Base-by-base conservation (phyloP, 92 coral and sea anemone genomes). In the Actinostola sp. region DNA sequence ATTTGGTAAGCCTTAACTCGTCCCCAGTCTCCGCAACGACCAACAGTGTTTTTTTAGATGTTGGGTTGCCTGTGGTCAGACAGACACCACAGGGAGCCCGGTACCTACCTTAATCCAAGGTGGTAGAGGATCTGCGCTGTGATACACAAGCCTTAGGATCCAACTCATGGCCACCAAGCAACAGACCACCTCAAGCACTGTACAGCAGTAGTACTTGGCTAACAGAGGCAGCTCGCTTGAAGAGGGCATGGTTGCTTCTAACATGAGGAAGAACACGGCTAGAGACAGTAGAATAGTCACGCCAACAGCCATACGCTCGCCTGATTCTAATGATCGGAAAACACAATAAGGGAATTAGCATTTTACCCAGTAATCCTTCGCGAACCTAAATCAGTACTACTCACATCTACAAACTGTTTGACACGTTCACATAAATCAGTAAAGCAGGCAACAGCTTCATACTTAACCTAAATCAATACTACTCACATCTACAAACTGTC, bases 221-320 rank as follows among this genome's bases (percentile, higher is more conserved):
- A 94, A 85, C 52, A 91, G 82, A 0, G 98, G 98, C 25, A 91
- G 79, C 34, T 91, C 83, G 53, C 77, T 75, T 7, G 98, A 88
- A 31, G 83, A 88, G 8, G 98, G 95, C 72, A 94, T 74, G 27
- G 85, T 88, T 16, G 83, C 82, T 62, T 94, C 97, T 24, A 94
- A 90, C 98, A 94, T 94, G 14, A 94, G 87, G 67, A 94, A 94
- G 71, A 91, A 94, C 8, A 94, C 98, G 0, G 96, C 98, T 26
- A 94, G 84, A 0, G 98, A 81, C 10, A 94, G 84, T 50, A 94
- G 89, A 39, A 91, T 88, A 20, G 98, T 94, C 0, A 94, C 97
- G 8, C 92, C 98, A 8, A 94, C 92, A 1, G 98, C 98, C 89
- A 94, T 92, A 8, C 96, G 97, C 77, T 94, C 98, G 8, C 98